Evolutionary conservation across 2,888 invertebrate species (phyloP), one percentile per base, ranked within the genome.

Genomic region (Melinaea menophilus): DNA sequence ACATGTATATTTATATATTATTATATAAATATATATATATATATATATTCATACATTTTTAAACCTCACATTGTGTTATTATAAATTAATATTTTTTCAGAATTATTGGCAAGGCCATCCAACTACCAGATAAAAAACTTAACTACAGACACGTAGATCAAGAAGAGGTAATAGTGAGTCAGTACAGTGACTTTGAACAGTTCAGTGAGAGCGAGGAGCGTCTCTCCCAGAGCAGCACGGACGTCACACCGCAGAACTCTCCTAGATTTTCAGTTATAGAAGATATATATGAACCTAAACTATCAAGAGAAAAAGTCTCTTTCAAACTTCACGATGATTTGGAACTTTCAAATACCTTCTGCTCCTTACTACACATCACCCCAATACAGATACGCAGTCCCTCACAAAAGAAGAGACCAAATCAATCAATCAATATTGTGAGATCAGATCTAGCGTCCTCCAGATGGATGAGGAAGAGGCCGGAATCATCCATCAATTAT

Each of bases 381-480:
- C 89, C 91, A 0, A 78, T 91, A 64, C 86, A 86, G 48, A 85
- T 88, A 58, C 78, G 82, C 48, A 90, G 86, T 68, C 88, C 88
- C 0, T 71, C 75, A 7, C 79, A 80, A 35, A 84, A 80, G 65
- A 87, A 86, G 71, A 81, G 80, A 60, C 84, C 82, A 47, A 86
- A 81, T 64, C 84, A 83, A 2, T 85, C 86, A n/a, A n/a, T n/a
- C n/a, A n/a, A n/a, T 1, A 84, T 91, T 60, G 67, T 91, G 12
- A 82, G 85, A 73, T 91, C 91, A 2, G 91, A 91, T 61, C 72
- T 90, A 13, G 88, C 88, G 2, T 91, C 91, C 0, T 91, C 90
- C 0, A 76, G 81, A n/a, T 91, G 91, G 91, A 88, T 89, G 86
- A 80, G 83, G 60, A 81, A 80, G 0, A 79, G 89, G 65, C 89